A percentile compares a stretch with the other conserved stretches of the same genome.
Evolutionary conservation across 2,113 vertebrate genomes (phyloP).

Genomic region (Tyto alba): DNA sequence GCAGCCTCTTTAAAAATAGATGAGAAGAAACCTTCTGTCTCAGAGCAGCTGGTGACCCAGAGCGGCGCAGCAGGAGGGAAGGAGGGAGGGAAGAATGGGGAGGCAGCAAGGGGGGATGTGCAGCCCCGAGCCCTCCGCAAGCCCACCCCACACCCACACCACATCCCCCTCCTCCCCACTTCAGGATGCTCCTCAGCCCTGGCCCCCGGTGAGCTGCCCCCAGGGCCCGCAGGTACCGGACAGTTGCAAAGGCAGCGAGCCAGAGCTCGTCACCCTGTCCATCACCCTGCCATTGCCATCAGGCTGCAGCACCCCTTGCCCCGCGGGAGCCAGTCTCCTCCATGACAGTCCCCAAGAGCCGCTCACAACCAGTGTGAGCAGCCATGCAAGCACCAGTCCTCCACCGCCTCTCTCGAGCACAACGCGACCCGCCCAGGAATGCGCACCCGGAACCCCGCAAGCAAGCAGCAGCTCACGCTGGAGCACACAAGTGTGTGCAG

Average conservation of each 20-base stretch:
- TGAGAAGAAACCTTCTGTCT: constrained; percentile 75
- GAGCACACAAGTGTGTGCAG: rapidly evolving
- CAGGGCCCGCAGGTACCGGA: neutral
- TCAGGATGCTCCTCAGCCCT: neutral
- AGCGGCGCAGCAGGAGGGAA: neutral
- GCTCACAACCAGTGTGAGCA: neutral
- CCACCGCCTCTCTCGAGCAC: rapidly evolving
- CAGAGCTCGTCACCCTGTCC: neutral
- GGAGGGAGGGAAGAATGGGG: neutral
- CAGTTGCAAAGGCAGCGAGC: rapidly evolving
- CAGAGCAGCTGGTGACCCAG: constrained; percentile 49
- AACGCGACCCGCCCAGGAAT: rapidly evolving
- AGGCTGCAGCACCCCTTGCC: neutral
- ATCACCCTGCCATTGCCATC: neutral
- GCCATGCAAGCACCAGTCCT: neutral
- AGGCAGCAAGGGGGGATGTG: neutral
- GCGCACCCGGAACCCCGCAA: rapidly evolving
- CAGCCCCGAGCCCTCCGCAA: neutral
- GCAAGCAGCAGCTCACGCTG: neutral
- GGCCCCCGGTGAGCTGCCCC: neutral
- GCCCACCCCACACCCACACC: neutral
- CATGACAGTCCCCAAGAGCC: rapidly evolving
- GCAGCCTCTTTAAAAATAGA: constrained; percentile 84
- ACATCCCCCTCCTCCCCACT: neutral
- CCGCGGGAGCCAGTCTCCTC: rapidly evolving